These are phyloP conservation scores for Notolabrus celidotus DNA, from an alignment of 2,797 vertebrate genomes.

Conservation along the genomic window DNA sequence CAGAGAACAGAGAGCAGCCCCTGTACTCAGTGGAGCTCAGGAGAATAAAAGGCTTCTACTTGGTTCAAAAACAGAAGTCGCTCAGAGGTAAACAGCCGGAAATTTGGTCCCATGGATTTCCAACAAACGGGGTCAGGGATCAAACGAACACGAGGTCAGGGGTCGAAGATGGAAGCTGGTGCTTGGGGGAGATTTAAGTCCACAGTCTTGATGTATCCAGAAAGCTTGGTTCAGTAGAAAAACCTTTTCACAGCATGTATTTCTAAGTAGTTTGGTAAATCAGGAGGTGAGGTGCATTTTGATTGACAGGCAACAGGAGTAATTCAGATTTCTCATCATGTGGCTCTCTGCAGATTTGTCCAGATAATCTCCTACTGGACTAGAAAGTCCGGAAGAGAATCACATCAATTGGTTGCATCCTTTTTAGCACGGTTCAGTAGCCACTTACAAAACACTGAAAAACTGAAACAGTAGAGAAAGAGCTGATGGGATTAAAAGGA, in stretches of 20 bases:
- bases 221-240: not conserved
- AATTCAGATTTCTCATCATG: constrained; percentile 10
- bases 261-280: constrained; percentile 12
- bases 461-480: not conserved
- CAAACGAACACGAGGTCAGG: constrained; percentile 35
- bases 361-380: constrained; percentile 29
- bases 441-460: not conserved
- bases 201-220: constrained; percentile 20
- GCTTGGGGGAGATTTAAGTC: constrained; percentile 27
- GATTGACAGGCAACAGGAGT: not conserved
- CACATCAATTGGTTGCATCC: constrained; percentile 51
- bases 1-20: constrained; percentile 43
- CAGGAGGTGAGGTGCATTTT: constrained; percentile 29
- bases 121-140: constrained; percentile 43
- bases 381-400: constrained; percentile 43
- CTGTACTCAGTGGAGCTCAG: constrained; percentile 37
- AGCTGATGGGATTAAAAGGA: constrained; percentile 28
- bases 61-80: constrained; percentile 42
- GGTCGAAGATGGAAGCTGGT: constrained; percentile 32
- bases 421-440: constrained; percentile 18
- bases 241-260: not conserved
- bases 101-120: constrained; percentile 28
- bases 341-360: not conserved
- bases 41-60: constrained; percentile 39
- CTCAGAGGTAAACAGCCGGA: constrained; percentile 36